These are phyloP conservation scores for Ernsta delagoae DNA, from an alignment of 2,888 invertebrate genomes.

Conservation along the genomic window DNA sequence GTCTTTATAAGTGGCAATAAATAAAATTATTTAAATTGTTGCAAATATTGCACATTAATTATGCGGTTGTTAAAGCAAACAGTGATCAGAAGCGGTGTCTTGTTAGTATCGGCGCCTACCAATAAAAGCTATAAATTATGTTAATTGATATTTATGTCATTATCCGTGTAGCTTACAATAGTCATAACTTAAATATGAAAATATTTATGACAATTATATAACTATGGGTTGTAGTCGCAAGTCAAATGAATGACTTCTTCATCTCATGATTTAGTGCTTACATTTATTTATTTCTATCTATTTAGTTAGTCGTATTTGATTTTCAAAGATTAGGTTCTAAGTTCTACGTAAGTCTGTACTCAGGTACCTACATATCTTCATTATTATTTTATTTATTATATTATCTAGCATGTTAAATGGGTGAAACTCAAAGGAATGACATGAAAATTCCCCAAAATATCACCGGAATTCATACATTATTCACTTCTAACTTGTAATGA, in stretches of 20 bases:
- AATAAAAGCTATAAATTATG: slow-evolving; percentile 36
- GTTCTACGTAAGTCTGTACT: no score
- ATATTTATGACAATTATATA: slow-evolving; percentile 15
- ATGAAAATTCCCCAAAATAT: no score
- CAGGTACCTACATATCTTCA: no score
- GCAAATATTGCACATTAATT: slow-evolving; percentile 57
- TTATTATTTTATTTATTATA: no score
- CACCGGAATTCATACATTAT: no score
- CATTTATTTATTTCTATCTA: no score
- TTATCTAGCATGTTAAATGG: no score
- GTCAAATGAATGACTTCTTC: neutral
- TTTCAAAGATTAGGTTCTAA: no score
- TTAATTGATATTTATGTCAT: slow-evolving; percentile 35
- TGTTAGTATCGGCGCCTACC: slow-evolving; percentile 37
- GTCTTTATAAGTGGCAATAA: slow-evolving; percentile 59
- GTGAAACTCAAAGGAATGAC: no score
- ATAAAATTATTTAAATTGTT: slow-evolving; percentile 66
- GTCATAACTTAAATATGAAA: slow-evolving; percentile 29
- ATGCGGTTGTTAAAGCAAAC: slow-evolving; percentile 50
- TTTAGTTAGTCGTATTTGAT: no score
- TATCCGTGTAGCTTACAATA: slow-evolving; percentile 28
- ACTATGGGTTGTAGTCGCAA: neutral
- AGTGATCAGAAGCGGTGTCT: slow-evolving; percentile 40
- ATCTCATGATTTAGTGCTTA: no score
- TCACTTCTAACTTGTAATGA: no score